These are phyloP conservation scores for Pleuronectes platessa DNA, from an alignment of 2,113 vertebrate species.

Conservation along the genomic window DNA sequence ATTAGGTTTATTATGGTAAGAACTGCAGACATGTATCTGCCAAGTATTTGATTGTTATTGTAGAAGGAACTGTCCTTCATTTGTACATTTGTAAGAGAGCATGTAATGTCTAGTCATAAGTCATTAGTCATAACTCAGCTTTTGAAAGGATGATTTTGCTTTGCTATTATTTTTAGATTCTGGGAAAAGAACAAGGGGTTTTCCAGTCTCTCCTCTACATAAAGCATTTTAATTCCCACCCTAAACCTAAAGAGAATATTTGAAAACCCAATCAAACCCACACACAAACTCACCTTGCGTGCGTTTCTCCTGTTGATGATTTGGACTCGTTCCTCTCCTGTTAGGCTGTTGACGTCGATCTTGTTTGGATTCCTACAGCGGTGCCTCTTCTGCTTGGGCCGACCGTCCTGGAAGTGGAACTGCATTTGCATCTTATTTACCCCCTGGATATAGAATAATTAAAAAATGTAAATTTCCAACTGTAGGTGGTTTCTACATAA, in stretches of 20 bases:
- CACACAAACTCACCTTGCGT: slow-evolving; percentile 87
- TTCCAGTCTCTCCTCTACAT: background rate
- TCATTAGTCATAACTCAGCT: background rate
- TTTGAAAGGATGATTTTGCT: background rate
- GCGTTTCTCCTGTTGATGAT: slow-evolving; percentile 98
- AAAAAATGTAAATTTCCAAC: background rate
- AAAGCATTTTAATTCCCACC: too few relatives aligned
- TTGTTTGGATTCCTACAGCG: slow-evolving; percentile 98
- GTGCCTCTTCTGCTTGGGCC: slow-evolving; percentile 97
- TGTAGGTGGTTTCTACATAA: too few relatives aligned
- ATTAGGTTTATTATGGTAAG: too few relatives aligned
- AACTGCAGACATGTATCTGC: too few relatives aligned
- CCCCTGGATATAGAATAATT: slow-evolving; percentile 59
- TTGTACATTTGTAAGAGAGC: too few relatives aligned
- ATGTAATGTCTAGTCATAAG: too few relatives aligned
- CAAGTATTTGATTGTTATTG: too few relatives aligned
- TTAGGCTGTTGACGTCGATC: slow-evolving; percentile 97
- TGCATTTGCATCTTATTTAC: slow-evolving; percentile 87
- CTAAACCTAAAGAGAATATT: background rate
- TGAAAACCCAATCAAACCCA: slow-evolving; percentile 1
- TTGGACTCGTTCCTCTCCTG: slow-evolving; percentile 97
- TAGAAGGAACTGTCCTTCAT: too few relatives aligned
- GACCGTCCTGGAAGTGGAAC: slow-evolving; percentile 93
- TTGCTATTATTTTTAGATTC: background rate
- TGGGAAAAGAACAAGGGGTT: background rate